Percentiles rank a stretch among this genome's conserved stretches.
phyloP scores from a whole-genome alignment of 30 jellyfish, hydroid and myxozoan species.

The Aurelia sp. region DNA sequence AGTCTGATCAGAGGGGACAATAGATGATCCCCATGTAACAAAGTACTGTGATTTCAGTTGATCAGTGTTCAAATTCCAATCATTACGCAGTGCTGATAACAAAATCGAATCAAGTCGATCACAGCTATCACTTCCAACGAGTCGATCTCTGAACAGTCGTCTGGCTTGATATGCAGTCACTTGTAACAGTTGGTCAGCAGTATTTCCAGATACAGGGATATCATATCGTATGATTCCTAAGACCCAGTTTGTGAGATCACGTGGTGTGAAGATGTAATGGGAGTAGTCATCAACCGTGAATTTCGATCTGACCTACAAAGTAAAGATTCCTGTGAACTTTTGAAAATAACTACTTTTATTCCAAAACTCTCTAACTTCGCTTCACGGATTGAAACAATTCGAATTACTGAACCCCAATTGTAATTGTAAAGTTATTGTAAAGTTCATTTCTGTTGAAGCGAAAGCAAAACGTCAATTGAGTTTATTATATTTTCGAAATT shows the following conservation, averaged over 20 bases:
- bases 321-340: too few relatives aligned
- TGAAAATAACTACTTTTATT: too few relatives aligned
- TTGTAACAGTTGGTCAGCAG: slow-evolving; percentile 72
- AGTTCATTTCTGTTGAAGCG: too few relatives aligned
- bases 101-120: slow-evolving; percentile 84
- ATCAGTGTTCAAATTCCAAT: slow-evolving; percentile 81
- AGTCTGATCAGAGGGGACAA: slow-evolving; percentile 78
- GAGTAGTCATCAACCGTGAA: slow-evolving; percentile 95
- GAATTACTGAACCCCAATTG: too few relatives aligned
- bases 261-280: slow-evolving; percentile 96
- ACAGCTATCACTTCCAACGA: slow-evolving; percentile 88
- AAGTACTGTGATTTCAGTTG: slow-evolving; percentile 53
- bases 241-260: slow-evolving; percentile 88
- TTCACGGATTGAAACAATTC: too few relatives aligned
- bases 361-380: too few relatives aligned
- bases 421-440: too few relatives aligned
- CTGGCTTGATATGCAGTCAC: slow-evolving; percentile 85
- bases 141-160: slow-evolving; percentile 86
- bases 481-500: too few relatives aligned
- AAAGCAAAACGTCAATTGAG: too few relatives aligned
- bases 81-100: slow-evolving; percentile 74
- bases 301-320: slow-evolving; percentile 71
- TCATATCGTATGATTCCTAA: slow-evolving; percentile 92
- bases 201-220: slow-evolving; percentile 57
- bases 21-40: slow-evolving; percentile 95